phyloP scores from a whole-genome alignment of 2,113 vertebrate genomes.

The Merops nubicus region DNA sequence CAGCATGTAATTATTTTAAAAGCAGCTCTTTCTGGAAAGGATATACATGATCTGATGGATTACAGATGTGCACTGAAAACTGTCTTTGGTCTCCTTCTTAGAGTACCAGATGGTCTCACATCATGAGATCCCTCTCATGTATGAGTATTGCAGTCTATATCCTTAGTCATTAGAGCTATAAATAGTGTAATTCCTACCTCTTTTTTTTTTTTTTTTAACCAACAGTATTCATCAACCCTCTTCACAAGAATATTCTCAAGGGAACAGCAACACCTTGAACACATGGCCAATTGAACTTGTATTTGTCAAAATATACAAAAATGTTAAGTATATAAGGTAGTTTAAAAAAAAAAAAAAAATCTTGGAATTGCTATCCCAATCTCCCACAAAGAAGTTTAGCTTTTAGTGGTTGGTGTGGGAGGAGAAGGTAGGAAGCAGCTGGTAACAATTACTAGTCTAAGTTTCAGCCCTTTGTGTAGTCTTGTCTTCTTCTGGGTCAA shows the following conservation, averaged over 20 bases:
- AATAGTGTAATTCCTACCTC: conserved; percentile 1
- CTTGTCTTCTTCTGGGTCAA: background rate
- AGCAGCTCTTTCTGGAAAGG: background rate
- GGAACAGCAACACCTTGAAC: background rate
- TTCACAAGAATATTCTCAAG: background rate
- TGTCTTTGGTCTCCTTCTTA: background rate
- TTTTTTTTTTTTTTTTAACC: background rate
- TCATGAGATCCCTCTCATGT: background rate
- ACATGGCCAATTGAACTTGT: background rate
- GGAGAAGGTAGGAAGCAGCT: background rate
- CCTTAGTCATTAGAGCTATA: conserved; percentile 52
- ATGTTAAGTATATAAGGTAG: background rate
- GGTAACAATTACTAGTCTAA: background rate
- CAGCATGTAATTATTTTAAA: background rate
- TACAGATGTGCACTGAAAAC: conserved; percentile 32
- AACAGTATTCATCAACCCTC: background rate
- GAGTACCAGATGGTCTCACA: background rate
- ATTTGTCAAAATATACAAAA: background rate
- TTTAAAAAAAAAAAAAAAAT: background rate
- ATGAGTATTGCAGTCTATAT: background rate
- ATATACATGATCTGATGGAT: background rate
- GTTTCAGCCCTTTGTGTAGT: background rate
- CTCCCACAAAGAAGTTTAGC: background rate
- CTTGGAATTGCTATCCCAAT: background rate
- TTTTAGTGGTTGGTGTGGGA: conserved; percentile 6